Evolutionary conservation across 2,797 vertebrate genomes (phyloP).

Genomic region (Glossophaga mutica): DNA sequence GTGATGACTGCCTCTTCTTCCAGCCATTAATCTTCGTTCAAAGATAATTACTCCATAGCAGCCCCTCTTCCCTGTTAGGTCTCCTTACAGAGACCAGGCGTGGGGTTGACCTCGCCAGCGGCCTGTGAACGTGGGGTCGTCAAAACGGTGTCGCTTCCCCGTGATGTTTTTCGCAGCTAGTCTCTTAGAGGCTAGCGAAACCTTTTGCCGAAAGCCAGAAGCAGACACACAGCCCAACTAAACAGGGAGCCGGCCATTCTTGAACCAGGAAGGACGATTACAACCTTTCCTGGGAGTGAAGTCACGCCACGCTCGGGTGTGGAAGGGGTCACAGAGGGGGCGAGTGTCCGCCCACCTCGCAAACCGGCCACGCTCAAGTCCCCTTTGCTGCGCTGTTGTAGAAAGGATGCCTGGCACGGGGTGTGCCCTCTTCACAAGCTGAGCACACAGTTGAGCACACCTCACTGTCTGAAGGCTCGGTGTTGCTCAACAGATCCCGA

Average conservation of each 20-base stretch:
- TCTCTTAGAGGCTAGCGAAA: neutral
- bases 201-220: neutral
- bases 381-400: accelerated
- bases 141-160: neutral
- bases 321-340: neutral
- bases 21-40: conserved; percentile 58
- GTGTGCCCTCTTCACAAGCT: neutral
- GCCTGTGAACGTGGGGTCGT: neutral
- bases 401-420: neutral
- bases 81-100: conserved; percentile 43
- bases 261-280: neutral
- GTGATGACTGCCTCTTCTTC: conserved; percentile 15
- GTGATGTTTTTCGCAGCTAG: neutral
- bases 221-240: neutral
- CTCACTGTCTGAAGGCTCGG: neutral
- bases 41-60: conserved; percentile 51
- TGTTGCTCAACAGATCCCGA: neutral
- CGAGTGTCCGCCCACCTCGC: accelerated
- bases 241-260: neutral
- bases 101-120: neutral
- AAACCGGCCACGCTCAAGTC: neutral
- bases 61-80: neutral
- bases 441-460: too few species aligned
- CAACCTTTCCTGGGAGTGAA: neutral
- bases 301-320: neutral